These are phyloP conservation scores for Aurelia coerulea DNA, from an alignment of 30 jellyfish, hydroid and myxozoan species.

Conservation along the genomic window DNA sequence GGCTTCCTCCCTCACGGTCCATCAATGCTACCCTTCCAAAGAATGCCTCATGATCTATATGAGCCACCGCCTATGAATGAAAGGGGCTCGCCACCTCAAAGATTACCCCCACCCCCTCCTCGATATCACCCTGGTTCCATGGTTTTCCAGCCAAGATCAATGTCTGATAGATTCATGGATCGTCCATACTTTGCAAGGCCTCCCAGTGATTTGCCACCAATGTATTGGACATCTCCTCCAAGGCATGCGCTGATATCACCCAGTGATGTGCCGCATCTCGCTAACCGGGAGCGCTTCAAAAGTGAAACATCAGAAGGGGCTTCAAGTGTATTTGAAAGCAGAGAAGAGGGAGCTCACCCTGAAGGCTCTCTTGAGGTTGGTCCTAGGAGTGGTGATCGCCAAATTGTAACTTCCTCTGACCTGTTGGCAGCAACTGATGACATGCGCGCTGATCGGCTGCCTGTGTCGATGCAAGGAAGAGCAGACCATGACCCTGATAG, in stretches of 20 bases:
- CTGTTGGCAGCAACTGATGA: neutral
- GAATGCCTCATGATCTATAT: slow-evolving; percentile 53
- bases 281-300: slow-evolving; percentile 65
- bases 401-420: neutral
- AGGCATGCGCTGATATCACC: slow-evolving; percentile 68
- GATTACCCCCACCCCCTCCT: slow-evolving; percentile 44
- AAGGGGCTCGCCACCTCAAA: slow-evolving; percentile 60
- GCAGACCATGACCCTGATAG: slow-evolving; percentile 16
- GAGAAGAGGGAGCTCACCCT: slow-evolving; percentile 30
- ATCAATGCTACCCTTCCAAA: slow-evolving; percentile 58
- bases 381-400: neutral
- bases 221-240: slow-evolving; percentile 68
- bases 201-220: slow-evolving; percentile 52
- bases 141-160: slow-evolving; percentile 72
- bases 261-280: slow-evolving; percentile 38
- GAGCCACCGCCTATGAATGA: slow-evolving; percentile 49
- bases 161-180: slow-evolving; percentile 55
- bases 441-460: slow-evolving; percentile 12
- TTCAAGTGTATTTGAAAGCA: slow-evolving; percentile 57
- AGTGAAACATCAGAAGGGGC: slow-evolving; percentile 79
- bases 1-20: slow-evolving; percentile 76
- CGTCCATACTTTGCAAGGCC: slow-evolving; percentile 58
- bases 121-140: slow-evolving; percentile 74
- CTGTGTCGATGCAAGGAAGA: neutral
- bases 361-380: neutral